Evolutionary conservation across 2,888 invertebrate genomes (phyloP), one percentile per base, ranked within the genome.

Genomic region (Operophtera brumata): DNA sequence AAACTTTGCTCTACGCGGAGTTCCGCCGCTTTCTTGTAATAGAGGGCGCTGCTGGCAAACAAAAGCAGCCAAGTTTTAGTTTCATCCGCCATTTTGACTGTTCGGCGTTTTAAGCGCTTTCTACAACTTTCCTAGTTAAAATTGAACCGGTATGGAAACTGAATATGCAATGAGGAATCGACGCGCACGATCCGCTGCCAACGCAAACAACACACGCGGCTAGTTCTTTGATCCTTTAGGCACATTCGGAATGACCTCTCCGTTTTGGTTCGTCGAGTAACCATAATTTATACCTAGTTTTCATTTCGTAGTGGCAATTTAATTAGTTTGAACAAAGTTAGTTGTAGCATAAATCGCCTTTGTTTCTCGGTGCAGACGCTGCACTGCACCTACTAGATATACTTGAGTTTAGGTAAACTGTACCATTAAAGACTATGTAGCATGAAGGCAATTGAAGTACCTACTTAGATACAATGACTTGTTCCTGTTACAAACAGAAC

Each of bases 21-120:
- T 80, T 82, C 69, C 71, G 67, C 76, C 73, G 77, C 74, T 75
- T 64, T 73, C 65, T 65, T 69, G 77, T 79, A 80, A 80, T 78
- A 83, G 83, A 81, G 82, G 82, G 82, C 79, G 82, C 80, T 79
- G 74, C 78, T 77, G 75, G 78, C 84, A 85, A 86, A 86, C 84
- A 86, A 84, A 81, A 82, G 84, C 80, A 74, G 76, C 72, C 64
- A 77, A 80, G 78, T 84, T 83, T 79, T 82, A 79, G 81, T 82
- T 81, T 66, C 61, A 67, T 59, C 72, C 75, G 75, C 78, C 77
- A 80, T 82, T 84, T 80, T 79, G 76, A 79, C 72, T 77, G 78
- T 76, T 84, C 79, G 75, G 73, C 75, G 73, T 77, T 86, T 81
- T 78, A 84, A 78, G 78, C 70, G 73, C 69, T 74, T 75, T 77